Evolutionary conservation across 2,888 invertebrate species (phyloP), one percentile per base, ranked within the genome.

Genomic region (Oscheius myriophilus): DNA sequence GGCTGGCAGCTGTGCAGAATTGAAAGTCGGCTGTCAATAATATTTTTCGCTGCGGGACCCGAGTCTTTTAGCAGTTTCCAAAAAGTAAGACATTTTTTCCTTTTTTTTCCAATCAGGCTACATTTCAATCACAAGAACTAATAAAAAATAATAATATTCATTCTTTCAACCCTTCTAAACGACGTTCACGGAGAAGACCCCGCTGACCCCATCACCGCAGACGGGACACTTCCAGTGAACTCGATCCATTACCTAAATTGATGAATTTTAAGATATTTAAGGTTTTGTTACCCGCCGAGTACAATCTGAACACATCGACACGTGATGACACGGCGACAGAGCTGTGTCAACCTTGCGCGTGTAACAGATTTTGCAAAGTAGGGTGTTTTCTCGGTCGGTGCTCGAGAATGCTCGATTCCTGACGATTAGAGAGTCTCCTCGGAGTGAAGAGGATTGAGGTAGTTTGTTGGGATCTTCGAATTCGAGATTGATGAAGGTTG

Each of bases 271-370:
- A n/a, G n/a, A n/a, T n/a, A n/a, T n/a, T n/a, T n/a, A n/a, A n/a
- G n/a, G n/a, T n/a, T n/a, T n/a, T n/a, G n/a, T n/a, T n/a, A n/a
- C n/a, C 23, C 18, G 9, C 23, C 43, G 21, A 23, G 63, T 63
- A 41, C 63, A 63, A 11, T 41, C 53, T 9, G 49, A 14, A n/a
- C 63, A 63, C 63, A 63, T 63, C 23, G 49, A 49, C 2, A 63
- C 51, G 39, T 63, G 63, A 39, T 63, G 53, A 63, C 63, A 63
- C 2, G 63, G 63, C 41, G 26, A 33, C 23, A 63, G 23, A 21
- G 53, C 63, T n/a, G 63, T 63, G 52, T 63, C 63, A 42, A 63
- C 52, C n/a, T 63, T 63, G n/a, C 9, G 18, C 23, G 51, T 21
- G 41, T 42, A 63, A 42, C 63, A 63, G 41, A 63, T 63, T 26